Evolutionary conservation across 2,888 invertebrate species (phyloP).

Genomic region (Drosophila rubida): DNA sequence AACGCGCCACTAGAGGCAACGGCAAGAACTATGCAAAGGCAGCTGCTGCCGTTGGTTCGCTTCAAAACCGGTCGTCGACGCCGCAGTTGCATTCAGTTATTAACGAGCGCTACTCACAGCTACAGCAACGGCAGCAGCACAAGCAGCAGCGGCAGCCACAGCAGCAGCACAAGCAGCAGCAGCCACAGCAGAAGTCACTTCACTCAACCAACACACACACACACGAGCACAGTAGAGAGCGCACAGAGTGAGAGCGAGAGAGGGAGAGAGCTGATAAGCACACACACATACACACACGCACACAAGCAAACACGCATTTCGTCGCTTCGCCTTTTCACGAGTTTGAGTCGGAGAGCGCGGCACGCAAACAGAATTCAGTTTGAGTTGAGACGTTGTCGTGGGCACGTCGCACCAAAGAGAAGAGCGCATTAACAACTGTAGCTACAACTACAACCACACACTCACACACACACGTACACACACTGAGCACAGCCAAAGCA

Average conservation of each 20-base stretch:
- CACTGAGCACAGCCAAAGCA: neutral
- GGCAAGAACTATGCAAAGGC: constrained; percentile 24
- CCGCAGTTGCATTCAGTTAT: constrained; percentile 83
- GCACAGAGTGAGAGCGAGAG: constrained; percentile 29
- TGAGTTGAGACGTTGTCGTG: constrained; percentile 79
- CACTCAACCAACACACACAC: constrained; percentile 57
- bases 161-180: constrained; percentile 51
- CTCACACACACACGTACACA: constrained; percentile 18
- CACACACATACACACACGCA: constrained; percentile 18
- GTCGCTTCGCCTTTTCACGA: constrained; percentile 65
- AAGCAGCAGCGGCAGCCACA: constrained; percentile 52
- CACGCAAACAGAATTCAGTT: constrained; percentile 77
- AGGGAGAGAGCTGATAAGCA: constrained; percentile 3
- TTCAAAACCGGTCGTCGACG: constrained; percentile 83
- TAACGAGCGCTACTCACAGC: constrained; percentile 82
- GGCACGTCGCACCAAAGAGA: constrained; percentile 68
- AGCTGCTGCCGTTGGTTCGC: constrained; percentile 64
- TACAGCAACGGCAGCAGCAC: constrained; percentile 64
- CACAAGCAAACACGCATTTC: constrained; percentile 8
- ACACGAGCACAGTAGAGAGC: constrained; percentile 5
- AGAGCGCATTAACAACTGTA: constrained; percentile 41
- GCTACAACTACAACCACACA: constrained; percentile 18
- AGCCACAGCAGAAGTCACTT: constrained; percentile 78
- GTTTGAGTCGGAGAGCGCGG: constrained; percentile 80
- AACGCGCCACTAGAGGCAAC: constrained; percentile 15